Evolutionary conservation across 1,140 invertebrate genomes (phyloP).

Genomic region (Aphaenogaster ashmeadi): DNA sequence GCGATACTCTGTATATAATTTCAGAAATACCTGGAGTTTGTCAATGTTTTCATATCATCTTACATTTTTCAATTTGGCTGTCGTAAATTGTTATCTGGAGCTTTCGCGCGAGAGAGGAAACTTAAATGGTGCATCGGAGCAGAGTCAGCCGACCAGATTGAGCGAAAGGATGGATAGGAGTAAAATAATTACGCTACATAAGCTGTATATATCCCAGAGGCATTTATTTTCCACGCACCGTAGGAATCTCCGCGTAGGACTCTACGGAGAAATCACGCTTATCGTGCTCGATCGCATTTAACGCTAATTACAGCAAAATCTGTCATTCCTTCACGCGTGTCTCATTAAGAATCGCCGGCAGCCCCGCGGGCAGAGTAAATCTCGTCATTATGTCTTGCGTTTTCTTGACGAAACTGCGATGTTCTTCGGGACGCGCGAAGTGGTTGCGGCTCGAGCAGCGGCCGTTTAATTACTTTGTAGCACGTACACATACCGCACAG

Average conservation of each 20-base stretch:
- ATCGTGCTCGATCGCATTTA: conserved; percentile 56
- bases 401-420: conserved; percentile 69
- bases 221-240: conserved; percentile 10
- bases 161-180: neutral
- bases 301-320: conserved; percentile 58
- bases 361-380: conserved; percentile 46
- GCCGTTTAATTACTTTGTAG: conserved; percentile 74
- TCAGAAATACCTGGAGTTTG: neutral
- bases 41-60: neutral
- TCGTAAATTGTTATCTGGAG: conserved; percentile 2
- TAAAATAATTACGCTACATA: conserved; percentile 33
- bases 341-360: conserved; percentile 57
- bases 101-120: neutral
- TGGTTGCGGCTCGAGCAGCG: conserved; percentile 73
- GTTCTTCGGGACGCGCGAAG: conserved; percentile 55
- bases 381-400: conserved; percentile 59
- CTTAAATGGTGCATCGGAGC: neutral
- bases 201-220: conserved; percentile 9
- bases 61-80: neutral
- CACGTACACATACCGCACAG: conserved; percentile 50
- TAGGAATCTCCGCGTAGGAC: neutral
- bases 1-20: neutral
- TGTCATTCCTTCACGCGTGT: conserved; percentile 57
- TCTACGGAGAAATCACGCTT: conserved; percentile 35
- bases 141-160: neutral